phyloP scores from a whole-genome alignment of 1,140 invertebrate species.

The Polypedilum vanderplanki region DNA sequence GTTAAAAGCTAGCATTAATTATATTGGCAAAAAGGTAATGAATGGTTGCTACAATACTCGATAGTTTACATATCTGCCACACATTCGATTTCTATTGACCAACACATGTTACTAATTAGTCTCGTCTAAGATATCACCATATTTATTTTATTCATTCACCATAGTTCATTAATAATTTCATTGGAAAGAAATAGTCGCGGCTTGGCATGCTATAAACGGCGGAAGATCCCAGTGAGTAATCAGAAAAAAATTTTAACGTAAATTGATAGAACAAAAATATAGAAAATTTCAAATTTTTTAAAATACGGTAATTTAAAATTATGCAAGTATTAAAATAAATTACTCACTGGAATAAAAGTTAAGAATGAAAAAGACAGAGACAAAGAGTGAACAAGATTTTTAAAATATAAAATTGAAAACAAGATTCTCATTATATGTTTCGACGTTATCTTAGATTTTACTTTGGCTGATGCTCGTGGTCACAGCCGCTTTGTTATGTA shows the following conservation, averaged over 20 bases:
- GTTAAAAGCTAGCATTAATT: slow-evolving; percentile 19
- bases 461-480: slow-evolving; percentile 20
- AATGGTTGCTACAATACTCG: neutral
- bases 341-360: neutral
- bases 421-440: slow-evolving; percentile 25
- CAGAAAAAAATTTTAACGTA: neutral
- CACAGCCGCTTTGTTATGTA: neutral
- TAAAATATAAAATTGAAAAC: neutral
- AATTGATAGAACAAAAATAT: too few species aligned
- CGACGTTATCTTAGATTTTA: slow-evolving; percentile 20
- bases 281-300: too few species aligned
- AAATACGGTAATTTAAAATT: too few species aligned
- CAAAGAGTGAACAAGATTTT: neutral
- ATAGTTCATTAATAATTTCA: slow-evolving; percentile 3
- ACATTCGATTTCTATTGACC: neutral
- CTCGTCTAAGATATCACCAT: neutral
- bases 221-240: neutral
- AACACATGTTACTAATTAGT: neutral
- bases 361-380: neutral
- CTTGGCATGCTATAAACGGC: neutral
- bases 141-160: neutral
- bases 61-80: neutral
- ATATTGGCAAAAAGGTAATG: neutral
- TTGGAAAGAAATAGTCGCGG: neutral
- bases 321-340: neutral